These are phyloP conservation scores for Bombus pascuorum DNA, from an alignment of 1,140 invertebrate species.

Conservation along the genomic window DNA sequence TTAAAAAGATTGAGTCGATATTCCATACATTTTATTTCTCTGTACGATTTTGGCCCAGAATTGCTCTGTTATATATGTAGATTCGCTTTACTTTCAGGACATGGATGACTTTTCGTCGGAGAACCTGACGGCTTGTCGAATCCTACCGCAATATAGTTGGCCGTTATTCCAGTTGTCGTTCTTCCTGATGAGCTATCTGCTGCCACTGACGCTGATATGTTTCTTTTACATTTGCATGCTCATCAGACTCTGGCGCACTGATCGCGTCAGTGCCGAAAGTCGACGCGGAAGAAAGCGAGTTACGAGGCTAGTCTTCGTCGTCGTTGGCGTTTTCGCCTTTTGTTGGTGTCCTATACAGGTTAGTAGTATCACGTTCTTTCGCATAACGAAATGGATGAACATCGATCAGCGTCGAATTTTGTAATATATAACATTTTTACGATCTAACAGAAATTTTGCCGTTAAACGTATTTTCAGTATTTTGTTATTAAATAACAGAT, in stretches of 20 bases:
- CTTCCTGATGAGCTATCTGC: slow-evolving; percentile 92
- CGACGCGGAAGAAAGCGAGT: slow-evolving; percentile 94
- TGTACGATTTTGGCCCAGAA: background rate
- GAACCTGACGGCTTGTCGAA: slow-evolving; percentile 76
- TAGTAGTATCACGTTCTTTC: slow-evolving; percentile 63
- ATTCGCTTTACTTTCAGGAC: slow-evolving; percentile 68
- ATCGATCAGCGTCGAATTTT: too few species aligned
- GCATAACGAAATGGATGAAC: background rate
- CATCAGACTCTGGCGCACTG: slow-evolving; percentile 92
- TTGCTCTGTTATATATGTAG: slow-evolving; percentile 51
- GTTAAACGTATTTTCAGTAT: too few species aligned
- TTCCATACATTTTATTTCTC: background rate
- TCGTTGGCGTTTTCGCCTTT: slow-evolving; percentile 96
- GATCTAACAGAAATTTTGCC: too few species aligned
- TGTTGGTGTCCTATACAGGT: slow-evolving; percentile 98
- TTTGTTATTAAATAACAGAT: too few species aligned
- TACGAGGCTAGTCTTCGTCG: slow-evolving; percentile 96
- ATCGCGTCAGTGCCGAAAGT: slow-evolving; percentile 87
- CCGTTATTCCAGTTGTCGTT: slow-evolving; percentile 87
- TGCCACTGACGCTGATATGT: slow-evolving; percentile 93
- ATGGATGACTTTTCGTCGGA: slow-evolving; percentile 36
- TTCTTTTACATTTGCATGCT: slow-evolving; percentile 96
- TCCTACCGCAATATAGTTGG: slow-evolving; percentile 75
- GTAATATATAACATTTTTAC: too few species aligned
- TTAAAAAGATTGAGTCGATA: background rate